phyloP scores from a whole-genome alignment of 2,113 vertebrate species.

The Pampusana beccarii region DNA sequence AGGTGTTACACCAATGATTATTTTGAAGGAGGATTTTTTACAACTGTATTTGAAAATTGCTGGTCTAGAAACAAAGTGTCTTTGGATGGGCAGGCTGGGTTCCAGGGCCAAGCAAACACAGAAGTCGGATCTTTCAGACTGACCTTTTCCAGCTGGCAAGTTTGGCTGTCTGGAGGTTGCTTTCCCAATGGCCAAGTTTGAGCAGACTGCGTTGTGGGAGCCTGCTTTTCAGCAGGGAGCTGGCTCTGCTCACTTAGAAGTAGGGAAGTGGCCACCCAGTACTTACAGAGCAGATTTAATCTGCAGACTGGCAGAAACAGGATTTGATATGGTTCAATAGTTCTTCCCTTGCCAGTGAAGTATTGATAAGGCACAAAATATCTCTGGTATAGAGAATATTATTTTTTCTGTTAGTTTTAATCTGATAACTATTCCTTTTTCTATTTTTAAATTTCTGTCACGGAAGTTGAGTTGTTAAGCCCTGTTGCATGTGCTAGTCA shows the following conservation, averaged over 20 bases:
- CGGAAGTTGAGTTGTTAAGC: background rate
- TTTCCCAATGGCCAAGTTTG: background rate
- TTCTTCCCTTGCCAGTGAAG: background rate
- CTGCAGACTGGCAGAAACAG: background rate
- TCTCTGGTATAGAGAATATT: background rate
- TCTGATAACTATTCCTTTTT: background rate
- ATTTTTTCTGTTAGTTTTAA: background rate
- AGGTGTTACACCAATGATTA: background rate
- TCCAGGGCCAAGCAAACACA: background rate
- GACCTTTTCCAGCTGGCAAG: background rate
- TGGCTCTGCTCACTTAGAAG: background rate
- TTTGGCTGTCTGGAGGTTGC: background rate
- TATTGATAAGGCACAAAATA: background rate
- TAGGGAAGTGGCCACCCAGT: background rate
- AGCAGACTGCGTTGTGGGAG: background rate
- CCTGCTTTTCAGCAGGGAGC: background rate
- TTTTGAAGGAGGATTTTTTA: background rate
- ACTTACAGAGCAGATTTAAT: background rate
- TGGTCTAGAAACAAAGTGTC: background rate
- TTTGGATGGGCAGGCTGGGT: background rate
- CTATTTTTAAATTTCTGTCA: background rate
- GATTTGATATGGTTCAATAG: background rate
- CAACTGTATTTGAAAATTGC: background rate
- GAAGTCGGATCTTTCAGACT: background rate
- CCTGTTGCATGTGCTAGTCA: background rate